A percentile compares a stretch with the other conserved stretches of the same genome.
Conservation (phyloP, 2,888 invertebrate genomes). For the Ischnus inquisitorius region DNA sequence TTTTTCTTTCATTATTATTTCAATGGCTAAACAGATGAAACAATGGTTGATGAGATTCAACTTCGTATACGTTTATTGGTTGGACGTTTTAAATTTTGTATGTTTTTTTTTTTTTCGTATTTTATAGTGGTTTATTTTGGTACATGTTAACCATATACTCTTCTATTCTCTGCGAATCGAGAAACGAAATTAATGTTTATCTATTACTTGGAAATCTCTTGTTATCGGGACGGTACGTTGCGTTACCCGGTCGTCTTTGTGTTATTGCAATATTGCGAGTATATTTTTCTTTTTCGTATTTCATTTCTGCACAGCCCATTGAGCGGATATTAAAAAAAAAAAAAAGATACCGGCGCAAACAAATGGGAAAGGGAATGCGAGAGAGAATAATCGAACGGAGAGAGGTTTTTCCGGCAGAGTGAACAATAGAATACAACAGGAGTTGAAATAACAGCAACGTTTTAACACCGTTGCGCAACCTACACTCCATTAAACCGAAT, state of each 20-base stretch:
- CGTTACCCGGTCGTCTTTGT: too few species aligned
- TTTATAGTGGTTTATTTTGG: not conserved
- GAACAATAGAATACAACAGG: conserved; percentile 25
- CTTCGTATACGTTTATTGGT: not conserved
- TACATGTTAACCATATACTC: too few species aligned
- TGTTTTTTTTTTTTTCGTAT: not conserved
- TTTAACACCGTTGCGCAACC: conserved; percentile 51
- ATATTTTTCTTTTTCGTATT: conserved; percentile 47
- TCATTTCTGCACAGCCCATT: conserved; percentile 15
- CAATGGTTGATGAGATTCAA: not conserved
- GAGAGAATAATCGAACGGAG: conserved; percentile 62
- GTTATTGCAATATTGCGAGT: conserved; percentile 69
- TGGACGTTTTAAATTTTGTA: not conserved
- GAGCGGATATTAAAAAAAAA: conserved; percentile 52
- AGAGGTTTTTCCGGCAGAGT: conserved; percentile 60
- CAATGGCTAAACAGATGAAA: not conserved
- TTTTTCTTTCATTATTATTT: not conserved
- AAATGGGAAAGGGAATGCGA: conserved; percentile 10
- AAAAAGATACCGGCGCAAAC: conserved; percentile 9
- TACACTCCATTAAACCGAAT: conserved; percentile 67
- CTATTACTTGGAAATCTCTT: too few species aligned
- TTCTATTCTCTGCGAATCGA: too few species aligned
- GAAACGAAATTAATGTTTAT: too few species aligned
- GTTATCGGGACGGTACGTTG: too few species aligned
- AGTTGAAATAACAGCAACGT: conserved; percentile 31